Evolutionary conservation across 2,113 vertebrate genomes (phyloP), one percentile per base, ranked within the genome.

Genomic region (Upupa epops): DNA sequence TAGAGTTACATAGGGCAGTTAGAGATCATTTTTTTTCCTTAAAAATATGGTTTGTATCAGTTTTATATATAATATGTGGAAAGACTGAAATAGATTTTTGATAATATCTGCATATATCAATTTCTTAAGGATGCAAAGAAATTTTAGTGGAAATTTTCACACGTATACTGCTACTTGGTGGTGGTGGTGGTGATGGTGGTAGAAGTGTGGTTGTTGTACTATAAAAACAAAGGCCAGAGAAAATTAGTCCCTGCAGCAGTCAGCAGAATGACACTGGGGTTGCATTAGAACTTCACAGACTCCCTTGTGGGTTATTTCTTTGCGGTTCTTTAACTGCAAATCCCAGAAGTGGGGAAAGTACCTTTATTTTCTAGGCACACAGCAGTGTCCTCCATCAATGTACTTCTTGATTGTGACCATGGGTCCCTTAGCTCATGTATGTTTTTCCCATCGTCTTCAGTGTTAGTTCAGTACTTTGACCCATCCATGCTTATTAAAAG

Each of bases 171-270:
- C 31, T 63, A 8, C 19, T 51, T 46, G 7, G 3, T 2, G 9
- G 3, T 29, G 6, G 9, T 3, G 2, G 4, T 36, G 5, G 11
- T n/a, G n/a, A n/a, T n/a, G n/a, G n/a, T n/a, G 13, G 2, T 18
- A 2, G 4, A 7, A 13, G 3, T 2, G 7, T 11, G 1, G 13
- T 6, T 56, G 7, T 34, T 59, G 17, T 66, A 6, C 6, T 37
- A 12, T 66, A 64, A 88, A 91, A 92, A 42, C 4, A 83, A 90
- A 66, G 42, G 37, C 22, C 48, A 80, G 21, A 64, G 45, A 81
- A 91, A 81, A 77, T 71, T 37, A 60, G 7, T 58, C 26, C n/a
- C 54, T 64, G 34, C 22, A 77, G 25, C 17, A 69, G 49, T 56
- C 14, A 8, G 22, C 42, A 68, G 48, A 74, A 83, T 0, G 3